A percentile compares a stretch with the other conserved stretches of the same genome.
Conservation (phyloP, 2,113 vertebrate species). For the Pteruthius melanotis region DNA sequence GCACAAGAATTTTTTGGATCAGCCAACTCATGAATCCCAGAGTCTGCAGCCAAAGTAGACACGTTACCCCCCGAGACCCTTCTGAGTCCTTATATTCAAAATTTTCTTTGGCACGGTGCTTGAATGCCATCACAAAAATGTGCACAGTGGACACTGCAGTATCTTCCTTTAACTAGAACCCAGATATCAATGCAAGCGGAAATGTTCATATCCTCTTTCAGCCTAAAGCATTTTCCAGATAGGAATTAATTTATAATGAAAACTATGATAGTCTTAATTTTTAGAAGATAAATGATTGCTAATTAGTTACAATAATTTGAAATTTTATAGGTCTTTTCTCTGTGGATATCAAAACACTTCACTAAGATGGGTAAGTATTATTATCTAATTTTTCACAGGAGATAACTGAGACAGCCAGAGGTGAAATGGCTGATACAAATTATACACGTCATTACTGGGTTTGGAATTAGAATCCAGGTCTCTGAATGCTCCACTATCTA, state of each 20-base stretch:
- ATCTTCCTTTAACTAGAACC: not conserved
- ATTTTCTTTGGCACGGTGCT: not conserved
- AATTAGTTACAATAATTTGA: constrained; percentile 58
- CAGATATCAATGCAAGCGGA: not conserved
- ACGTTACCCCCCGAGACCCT: not conserved
- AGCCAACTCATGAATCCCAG: not conserved
- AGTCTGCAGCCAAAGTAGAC: not conserved
- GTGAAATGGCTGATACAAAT: constrained; percentile 18
- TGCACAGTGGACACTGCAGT: not conserved
- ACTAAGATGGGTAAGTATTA: constrained; percentile 29
- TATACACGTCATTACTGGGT: not conserved
- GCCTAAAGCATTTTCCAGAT: constrained; percentile 42
- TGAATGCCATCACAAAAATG: not conserved
- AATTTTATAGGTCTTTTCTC: constrained; percentile 34
- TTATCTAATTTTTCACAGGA: constrained; percentile 48
- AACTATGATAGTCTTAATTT: constrained; percentile 31
- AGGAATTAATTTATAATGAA: constrained; percentile 58
- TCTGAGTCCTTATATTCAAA: not conserved
- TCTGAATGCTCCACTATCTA: not conserved
- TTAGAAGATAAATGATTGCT: constrained; percentile 41
- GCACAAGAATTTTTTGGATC: not conserved
- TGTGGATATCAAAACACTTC: constrained; percentile 44
- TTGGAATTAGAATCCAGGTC: constrained; percentile 31
- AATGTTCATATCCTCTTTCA: constrained; percentile 17
- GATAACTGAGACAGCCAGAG: constrained; percentile 37